Evolutionary conservation across 1,140 invertebrate species (phyloP), one percentile per base, ranked within the genome.

Genomic region (Himalopsyche phryganea): DNA sequence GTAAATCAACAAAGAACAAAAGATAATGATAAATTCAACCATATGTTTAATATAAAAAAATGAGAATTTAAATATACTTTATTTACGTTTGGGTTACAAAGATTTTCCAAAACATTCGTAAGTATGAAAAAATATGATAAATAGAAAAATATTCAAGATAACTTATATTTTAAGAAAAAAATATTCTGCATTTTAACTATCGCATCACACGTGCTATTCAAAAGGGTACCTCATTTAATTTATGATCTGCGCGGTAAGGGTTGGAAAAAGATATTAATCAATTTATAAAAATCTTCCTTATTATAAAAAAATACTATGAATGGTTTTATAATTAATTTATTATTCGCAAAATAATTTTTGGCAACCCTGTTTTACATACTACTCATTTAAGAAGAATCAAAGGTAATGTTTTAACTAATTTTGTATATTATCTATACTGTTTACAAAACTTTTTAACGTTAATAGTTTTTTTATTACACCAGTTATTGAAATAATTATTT

Each of bases 151-250:
- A 6, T 35, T 35, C 6, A 35, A 35, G n/a, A 35, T 42, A 14
- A 42, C 10, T n/a, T 6, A n/a, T n/a, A n/a, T n/a, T n/a, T n/a
- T n/a, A n/a, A n/a, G n/a, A n/a, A n/a, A n/a, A n/a, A n/a, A n/a
- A n/a, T n/a, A n/a, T n/a, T 18, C 9, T 10, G 13, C 13, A 45
- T 32, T 6, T 45, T 33, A 17, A 11, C 50, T 53, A 41, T 46
- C 51, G 62, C 54, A 58, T 17, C 20, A 50, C 49, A 64, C 62
- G 62, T 64, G 62, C 62, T 64, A 60, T 64, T 53, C 28, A 50
- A 40, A 64, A 64, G 58, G 62, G 62, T 64, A 64, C 62, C 62
- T 64, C 61, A 64, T 47, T 46, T 58, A 53, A 50, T 47, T 28
- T 58, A 56, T 45, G 57, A 60, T 44, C 49, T 20, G 44, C 33